Evolutionary conservation across 2,797 vertebrate species (phyloP), one percentile per base, ranked within the genome.

Genomic region (Onychomys torridus): DNA sequence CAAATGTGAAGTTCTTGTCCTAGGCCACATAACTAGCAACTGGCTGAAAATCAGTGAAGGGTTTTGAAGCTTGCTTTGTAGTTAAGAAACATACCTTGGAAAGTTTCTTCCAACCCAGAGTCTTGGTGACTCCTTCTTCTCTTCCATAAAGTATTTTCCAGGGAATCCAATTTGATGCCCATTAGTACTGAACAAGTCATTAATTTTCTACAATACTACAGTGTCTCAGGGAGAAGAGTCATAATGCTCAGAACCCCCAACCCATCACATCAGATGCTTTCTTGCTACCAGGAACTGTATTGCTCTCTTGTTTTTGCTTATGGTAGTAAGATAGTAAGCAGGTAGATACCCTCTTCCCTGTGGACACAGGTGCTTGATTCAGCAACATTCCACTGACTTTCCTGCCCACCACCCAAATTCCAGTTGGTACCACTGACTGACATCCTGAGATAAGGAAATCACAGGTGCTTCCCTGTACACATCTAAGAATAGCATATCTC

Each of bases 61-160:
- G 21, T 34, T 83, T 97, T 34, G 43, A 90, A 89, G 43, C 49
- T 90, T 88, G 40, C 43, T 92, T 89, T 40, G 29, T 29, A 37
- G 57, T 91, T 90, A 90, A 77, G 84, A 2, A 25, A 40, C n/a
- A 49, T 29, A 55, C 5, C 16, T 32, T 43, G 77, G 63, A 81
- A 61, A 52, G 83, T 78, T 81, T 95, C 69, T 93, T 27, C 19
- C 23, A 89, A 63, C 13, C 12, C 17, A 40, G 40, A 79, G 9
- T 55, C 57, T 79, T 46, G 40, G 61, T 23, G 49, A 69, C 49
- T 12, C 0, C 67, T 43, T 32, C 57, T 21, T 25, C 3, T 94
- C 63, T 29, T 95, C 77, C 43, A 52, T 73, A 43, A 93, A 55
- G 21, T 10, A 12, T 40, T 92, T 14, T 37, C 23, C 83, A 82